Evolutionary conservation across 2,888 invertebrate genomes (phyloP), one percentile per base, ranked within the genome.

Genomic region (Lordiphosa andalusiaca): DNA sequence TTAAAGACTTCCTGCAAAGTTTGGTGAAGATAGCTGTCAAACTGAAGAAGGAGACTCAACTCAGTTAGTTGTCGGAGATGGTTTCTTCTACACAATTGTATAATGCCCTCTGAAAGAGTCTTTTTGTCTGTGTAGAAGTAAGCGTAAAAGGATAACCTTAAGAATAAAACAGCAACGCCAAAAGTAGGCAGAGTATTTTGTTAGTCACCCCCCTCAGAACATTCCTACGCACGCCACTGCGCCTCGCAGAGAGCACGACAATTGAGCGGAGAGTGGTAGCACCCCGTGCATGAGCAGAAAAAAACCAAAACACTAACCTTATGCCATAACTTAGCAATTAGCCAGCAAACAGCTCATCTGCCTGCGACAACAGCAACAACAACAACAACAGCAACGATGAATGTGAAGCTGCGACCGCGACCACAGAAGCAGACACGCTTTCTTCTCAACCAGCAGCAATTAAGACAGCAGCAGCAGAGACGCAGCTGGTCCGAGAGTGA

Each of bases 401-500:
- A 65, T 49, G 72, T 62, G 53, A 73, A 69, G 50, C 71, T 71
- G 63, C 70, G 74, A 50, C 48, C 61, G 63, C 78, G 78, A 25
- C 73, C 82, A 52, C 68, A 60, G 67, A 89, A 89, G 60, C 89
- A 87, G 68, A 88, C 89, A 55, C 87, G 88, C 61, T 89, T 88
- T 71, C 73, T 86, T 65, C 81, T 88, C 49, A 77, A 80, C 78
- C 67, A 85, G 71, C 82, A 86, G 86, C 71, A 87, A 21, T 35
- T 35, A 36, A 19, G 86, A 84, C 59, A 88, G 75, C 71, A 81
- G 73, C 73, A 78, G 50, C 64, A 71, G 25, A 73, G 89, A 33
- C 88, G 88, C 71, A 90, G 89, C 72, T 89, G 89, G 88, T 90
- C 89, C 19, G 89, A 90, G 68, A 89, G 87, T 69, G 90, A 90